Base-by-base conservation (phyloP, 2,888 invertebrate species). In the Melipona beecheii region DNA sequence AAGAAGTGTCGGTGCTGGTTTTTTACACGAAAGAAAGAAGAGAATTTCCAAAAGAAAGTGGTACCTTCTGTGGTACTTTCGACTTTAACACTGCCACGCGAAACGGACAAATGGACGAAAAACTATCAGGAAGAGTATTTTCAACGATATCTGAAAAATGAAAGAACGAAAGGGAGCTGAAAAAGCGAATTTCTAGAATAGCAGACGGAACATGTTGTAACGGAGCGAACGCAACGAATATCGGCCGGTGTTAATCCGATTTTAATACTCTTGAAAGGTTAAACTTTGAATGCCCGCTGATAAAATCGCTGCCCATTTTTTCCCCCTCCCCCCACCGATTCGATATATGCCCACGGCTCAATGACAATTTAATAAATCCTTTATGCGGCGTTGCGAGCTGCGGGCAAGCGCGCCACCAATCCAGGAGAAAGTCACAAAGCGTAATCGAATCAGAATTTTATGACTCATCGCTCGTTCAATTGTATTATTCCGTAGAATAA, bases 361-460 rank as follows among this genome's bases (percentile, higher is more conserved):
- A 78, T 75, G 84, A 80, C 74, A 65, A 75, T 84, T 83, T 78
- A 75, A 83, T 78, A 75, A 83, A 75, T 78, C 66, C 83, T 84
- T 78, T 84, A 84, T 78, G 78, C 68, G 54, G 62, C 52, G 76
- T 54, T 81, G 70, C 81, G 73, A 65, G 56, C 56, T 43, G 78
- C 70, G 62, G 50, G 19, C 78, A 58, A 43, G 43, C 43, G 43
- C 43, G 60, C 80, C 54, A 71, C 69, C 64, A 43, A 19, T 43
- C n/a, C 56, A 72, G 43, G 78, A 83, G 84, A 83, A 84, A 78
- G 84, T 83, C 75, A 70, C 69, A 31, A 54, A 75, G 71, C 83
- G 78, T 79, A 78, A 84, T 84, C 84, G 84, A 84, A 83, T 84
- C 78, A 83, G 78, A 78, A 84, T 83, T 84, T 84, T 84, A 84